phyloP scores from a whole-genome alignment of 2,113 vertebrate species.

The Fulica atra region DNA sequence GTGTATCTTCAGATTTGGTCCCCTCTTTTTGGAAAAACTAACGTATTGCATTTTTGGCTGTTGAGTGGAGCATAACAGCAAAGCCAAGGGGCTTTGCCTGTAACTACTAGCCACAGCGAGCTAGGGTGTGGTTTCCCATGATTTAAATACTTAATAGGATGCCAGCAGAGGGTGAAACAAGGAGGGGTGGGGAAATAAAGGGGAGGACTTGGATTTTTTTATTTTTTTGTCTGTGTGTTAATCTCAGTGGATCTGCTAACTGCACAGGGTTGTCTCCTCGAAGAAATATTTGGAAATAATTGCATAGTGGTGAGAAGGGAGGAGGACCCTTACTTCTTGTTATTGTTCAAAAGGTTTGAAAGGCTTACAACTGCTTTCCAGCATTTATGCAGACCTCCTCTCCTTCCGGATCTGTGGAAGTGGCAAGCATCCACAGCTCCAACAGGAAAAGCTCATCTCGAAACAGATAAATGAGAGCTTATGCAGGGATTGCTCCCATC shows the following conservation, averaged over 20 bases:
- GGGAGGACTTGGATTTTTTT: background rate
- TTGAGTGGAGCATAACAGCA: background rate
- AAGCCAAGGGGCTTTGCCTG: conserved; percentile 15
- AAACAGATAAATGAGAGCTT: background rate
- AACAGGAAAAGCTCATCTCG: background rate
- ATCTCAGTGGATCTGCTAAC: background rate
- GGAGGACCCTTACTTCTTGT: background rate
- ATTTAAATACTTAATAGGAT: conserved; percentile 24
- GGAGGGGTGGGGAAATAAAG: background rate
- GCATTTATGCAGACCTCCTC: background rate
- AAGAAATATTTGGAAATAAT: background rate
- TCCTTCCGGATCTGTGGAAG: background rate
- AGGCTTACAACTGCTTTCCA: background rate
- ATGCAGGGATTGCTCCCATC: background rate
- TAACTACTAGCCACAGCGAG: conserved; percentile 6
- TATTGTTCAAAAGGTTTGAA: background rate
- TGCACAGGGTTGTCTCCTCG: background rate
- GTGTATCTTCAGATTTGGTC: background rate
- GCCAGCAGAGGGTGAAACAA: background rate
- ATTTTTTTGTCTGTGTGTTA: background rate
- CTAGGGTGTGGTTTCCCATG: background rate
- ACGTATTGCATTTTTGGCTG: conserved; percentile 19
- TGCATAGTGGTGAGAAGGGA: background rate
- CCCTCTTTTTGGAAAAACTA: conserved; percentile 4
- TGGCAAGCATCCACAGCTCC: background rate